Evolutionary conservation across 2,888 invertebrate species (phyloP).

Genomic region (Leptura quadrifasciata): DNA sequence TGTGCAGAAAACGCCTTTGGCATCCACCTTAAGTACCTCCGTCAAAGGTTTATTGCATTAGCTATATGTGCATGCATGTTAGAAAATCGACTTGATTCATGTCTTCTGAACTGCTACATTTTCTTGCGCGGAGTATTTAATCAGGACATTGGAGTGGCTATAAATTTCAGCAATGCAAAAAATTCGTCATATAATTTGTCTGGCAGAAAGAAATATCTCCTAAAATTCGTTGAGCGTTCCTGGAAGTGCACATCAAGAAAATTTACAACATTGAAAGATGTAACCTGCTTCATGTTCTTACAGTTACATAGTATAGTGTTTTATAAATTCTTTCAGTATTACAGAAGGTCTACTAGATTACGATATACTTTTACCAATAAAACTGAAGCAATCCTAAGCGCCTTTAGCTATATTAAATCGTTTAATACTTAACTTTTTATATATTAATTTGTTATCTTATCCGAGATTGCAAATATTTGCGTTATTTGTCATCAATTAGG

Average conservation of each 20-base stretch:
- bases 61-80: slow-evolving; percentile 3
- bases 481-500: neutral
- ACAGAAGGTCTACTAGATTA: too few relatives aligned
- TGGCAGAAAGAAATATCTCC: neutral
- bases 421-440: neutral
- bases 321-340: too few relatives aligned
- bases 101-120: neutral
- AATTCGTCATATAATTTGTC: neutral
- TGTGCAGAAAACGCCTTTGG: neutral
- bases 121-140: neutral
- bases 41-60: neutral
- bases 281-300: too few relatives aligned
- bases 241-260: too few relatives aligned
- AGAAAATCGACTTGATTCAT: neutral
- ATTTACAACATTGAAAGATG: too few relatives aligned
- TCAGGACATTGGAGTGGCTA: neutral
- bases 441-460: neutral
- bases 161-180: neutral
- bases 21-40: neutral
- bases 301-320: too few relatives aligned
- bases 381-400: too few relatives aligned
- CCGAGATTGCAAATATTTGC: neutral
- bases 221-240: neutral
- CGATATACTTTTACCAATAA: too few relatives aligned
- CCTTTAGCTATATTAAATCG: too few relatives aligned